A percentile compares a stretch with the other conserved stretches of the same genome.
These are phyloP conservation scores for Drosophila nikananu DNA, from an alignment of 1,140 invertebrate genomes.

Conservation along the genomic window DNA sequence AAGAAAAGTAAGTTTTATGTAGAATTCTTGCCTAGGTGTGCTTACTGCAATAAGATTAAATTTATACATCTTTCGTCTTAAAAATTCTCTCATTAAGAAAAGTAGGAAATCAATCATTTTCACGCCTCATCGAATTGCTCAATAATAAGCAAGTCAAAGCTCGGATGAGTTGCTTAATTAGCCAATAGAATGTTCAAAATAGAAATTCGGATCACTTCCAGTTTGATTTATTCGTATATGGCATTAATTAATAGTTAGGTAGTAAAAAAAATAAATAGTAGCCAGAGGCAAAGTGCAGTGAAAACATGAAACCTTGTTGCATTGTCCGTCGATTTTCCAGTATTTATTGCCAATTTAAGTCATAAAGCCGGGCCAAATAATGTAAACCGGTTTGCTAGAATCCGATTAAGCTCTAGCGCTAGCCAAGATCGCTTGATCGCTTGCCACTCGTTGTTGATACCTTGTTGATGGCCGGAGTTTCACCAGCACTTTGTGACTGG, in stretches of 20 bases:
- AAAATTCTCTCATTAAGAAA: background rate
- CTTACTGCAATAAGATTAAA: background rate
- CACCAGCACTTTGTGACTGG: slow-evolving; percentile 43
- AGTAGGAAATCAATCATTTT: slow-evolving; percentile 33
- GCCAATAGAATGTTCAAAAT: background rate
- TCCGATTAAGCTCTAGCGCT: slow-evolving; percentile 22
- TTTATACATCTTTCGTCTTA: background rate
- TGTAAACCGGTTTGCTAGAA: slow-evolving; percentile 53
- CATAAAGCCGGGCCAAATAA: slow-evolving; percentile 53
- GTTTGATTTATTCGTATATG: slow-evolving; percentile 13
- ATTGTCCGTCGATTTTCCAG: slow-evolving; percentile 48
- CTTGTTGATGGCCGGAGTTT: slow-evolving; percentile 24
- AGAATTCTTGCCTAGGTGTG: background rate
- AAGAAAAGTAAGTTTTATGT: background rate
- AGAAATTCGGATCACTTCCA: slow-evolving; percentile 33
- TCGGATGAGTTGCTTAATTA: slow-evolving; percentile 22
- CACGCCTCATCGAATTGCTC: slow-evolving; percentile 11
- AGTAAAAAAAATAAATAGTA: background rate
- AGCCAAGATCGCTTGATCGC: slow-evolving; percentile 35
- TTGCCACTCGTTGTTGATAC: slow-evolving; percentile 11
- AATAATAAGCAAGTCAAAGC: slow-evolving; percentile 3
- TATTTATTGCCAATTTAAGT: slow-evolving; percentile 51
- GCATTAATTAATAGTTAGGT: slow-evolving; percentile 23
- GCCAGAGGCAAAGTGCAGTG: slow-evolving; percentile 42
- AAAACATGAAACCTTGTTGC: slow-evolving; percentile 34